Percentiles rank a stretch among this genome's conserved stretches.
Conservation (phyloP, 2,888 invertebrate species). For the Mystacides longicornis region DNA sequence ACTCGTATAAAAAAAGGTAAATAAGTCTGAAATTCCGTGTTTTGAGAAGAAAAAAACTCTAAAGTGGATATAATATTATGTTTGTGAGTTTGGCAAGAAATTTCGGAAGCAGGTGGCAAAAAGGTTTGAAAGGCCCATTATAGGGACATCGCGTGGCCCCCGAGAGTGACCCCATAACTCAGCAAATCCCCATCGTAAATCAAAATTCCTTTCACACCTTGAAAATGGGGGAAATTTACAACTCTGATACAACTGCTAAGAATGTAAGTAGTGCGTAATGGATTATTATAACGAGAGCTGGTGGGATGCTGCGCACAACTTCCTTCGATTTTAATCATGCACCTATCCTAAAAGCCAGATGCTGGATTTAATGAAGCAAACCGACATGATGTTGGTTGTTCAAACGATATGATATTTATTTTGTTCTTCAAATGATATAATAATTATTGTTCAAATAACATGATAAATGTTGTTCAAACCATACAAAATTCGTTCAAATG, state of each 20-base stretch:
- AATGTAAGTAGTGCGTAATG: not conserved
- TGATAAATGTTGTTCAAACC: too few relatives aligned
- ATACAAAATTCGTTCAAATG: too few relatives aligned
- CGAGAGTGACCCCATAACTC: not conserved
- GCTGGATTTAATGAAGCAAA: too few relatives aligned
- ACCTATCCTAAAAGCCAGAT: too few relatives aligned
- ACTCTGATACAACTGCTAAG: not conserved
- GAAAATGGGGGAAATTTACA: not conserved
- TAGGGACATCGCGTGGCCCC: not conserved
- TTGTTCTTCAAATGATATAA: too few relatives aligned
- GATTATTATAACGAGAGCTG: not conserved
- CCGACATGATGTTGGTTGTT: too few relatives aligned
- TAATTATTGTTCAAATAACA: too few relatives aligned
- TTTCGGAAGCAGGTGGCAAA: slow-evolving; percentile 2
- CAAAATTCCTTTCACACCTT: not conserved
- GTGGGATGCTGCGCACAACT: too few relatives aligned
- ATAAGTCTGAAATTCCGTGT: not conserved
- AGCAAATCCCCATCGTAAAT: not conserved
- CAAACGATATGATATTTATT: too few relatives aligned
- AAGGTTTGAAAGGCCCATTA: slow-evolving; percentile 2
- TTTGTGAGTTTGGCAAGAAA: not conserved
- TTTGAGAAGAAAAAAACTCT: too few relatives aligned
- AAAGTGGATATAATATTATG: not conserved
- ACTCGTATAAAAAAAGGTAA: not conserved
- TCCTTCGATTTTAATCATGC: too few relatives aligned